Conservation (phyloP, 2,888 invertebrate genomes). For the Euplexia lucipara region DNA sequence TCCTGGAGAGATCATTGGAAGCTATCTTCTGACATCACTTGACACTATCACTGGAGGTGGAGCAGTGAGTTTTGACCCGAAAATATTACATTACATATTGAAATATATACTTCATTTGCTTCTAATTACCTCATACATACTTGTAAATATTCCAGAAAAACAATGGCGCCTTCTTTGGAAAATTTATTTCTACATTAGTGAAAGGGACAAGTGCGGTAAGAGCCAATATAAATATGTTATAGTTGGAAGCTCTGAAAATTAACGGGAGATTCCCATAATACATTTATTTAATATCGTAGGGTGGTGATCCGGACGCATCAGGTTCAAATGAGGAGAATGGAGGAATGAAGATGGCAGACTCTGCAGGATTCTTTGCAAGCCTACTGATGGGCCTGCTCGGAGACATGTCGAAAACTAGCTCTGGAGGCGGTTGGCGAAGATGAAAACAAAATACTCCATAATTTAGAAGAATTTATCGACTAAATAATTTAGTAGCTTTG, state of each 20-base stretch:
- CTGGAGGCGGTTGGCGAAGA: slow-evolving; percentile 74
- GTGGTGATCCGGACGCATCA: slow-evolving; percentile 71
- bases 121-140: not conserved
- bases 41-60: slow-evolving; percentile 88
- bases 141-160: slow-evolving; percentile 79
- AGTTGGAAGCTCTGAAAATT: too few relatives aligned
- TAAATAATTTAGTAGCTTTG: not conserved
- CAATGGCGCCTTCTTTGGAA: slow-evolving; percentile 87
- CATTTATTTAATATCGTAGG: slow-evolving; percentile 69
- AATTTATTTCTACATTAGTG: slow-evolving; percentile 81
- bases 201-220: slow-evolving; percentile 87
- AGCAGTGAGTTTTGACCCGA: slow-evolving; percentile 75
- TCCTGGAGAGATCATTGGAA: slow-evolving; percentile 84
- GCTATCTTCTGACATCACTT: slow-evolving; percentile 84
- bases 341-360: slow-evolving; percentile 77
- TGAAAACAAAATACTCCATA: slow-evolving; percentile 9
- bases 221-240: slow-evolving; percentile 13
- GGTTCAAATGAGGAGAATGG: slow-evolving; percentile 67
- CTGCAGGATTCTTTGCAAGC: slow-evolving; percentile 81
- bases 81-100: too few relatives aligned
- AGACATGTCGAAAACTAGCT: slow-evolving; percentile 86
- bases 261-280: too few relatives aligned
- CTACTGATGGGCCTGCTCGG: slow-evolving; percentile 82
- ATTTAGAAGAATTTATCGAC: not conserved
- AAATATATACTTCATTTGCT: too few relatives aligned